Evolutionary conservation across 2,888 invertebrate species (phyloP).

Genomic region (Aethes cnicana): DNA sequence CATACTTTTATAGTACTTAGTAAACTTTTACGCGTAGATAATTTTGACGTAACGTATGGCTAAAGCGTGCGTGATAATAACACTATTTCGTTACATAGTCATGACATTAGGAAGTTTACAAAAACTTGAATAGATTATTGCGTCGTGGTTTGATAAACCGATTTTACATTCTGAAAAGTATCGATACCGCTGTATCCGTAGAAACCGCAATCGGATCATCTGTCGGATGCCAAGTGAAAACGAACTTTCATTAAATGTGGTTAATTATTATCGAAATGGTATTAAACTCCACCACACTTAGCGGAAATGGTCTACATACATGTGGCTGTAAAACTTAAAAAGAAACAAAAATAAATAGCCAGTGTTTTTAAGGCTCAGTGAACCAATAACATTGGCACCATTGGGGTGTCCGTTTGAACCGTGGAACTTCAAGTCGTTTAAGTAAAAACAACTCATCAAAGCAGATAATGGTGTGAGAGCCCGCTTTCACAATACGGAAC

Average conservation of each 20-base stretch:
- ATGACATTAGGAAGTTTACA: conserved; percentile 19
- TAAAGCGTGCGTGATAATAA: conserved; percentile 15
- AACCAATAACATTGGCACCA: conserved; percentile 10
- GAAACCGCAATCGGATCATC: conserved; percentile 19
- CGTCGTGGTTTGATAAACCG: conserved; percentile 5
- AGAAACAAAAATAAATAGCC: neutral
- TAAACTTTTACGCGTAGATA: too few species aligned
- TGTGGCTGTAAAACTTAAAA: neutral
- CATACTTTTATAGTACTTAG: too few species aligned
- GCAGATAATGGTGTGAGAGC: conserved; percentile 32
- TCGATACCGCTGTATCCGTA: conserved; percentile 1
- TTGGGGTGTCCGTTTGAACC: conserved; percentile 6
- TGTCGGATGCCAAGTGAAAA: conserved; percentile 25
- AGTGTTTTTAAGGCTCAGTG: conserved; percentile 11
- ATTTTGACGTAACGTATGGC: conserved; percentile 18
- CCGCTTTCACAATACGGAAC: conserved; percentile 47
- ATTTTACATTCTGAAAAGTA: conserved; percentile 5
- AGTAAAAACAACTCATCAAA: conserved; percentile 31
- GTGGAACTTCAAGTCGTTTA: conserved; percentile 24
- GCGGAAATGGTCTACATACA: neutral
- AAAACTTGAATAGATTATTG: conserved; percentile 14
- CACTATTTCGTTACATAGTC: conserved; percentile 9
- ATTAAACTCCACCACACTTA: neutral
- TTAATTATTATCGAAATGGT: conserved; percentile 16
- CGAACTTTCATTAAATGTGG: conserved; percentile 23